Conservation (phyloP, 2,888 invertebrate species). For the Keiferia lycopersicella region DNA sequence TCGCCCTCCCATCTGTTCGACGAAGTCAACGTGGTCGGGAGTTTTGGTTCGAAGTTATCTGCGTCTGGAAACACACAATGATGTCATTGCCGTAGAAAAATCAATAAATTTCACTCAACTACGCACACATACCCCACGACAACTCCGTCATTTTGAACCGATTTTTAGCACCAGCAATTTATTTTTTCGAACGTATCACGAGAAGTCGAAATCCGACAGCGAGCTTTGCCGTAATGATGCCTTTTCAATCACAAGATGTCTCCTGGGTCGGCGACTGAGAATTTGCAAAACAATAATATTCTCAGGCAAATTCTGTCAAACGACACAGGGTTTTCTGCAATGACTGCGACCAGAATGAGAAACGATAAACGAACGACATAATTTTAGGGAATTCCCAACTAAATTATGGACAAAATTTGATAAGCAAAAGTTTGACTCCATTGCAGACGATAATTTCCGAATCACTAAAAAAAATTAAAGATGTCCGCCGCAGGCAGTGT, state of each 20-base stretch:
- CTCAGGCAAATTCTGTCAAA: conserved; percentile 77
- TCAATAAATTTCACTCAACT: conserved; percentile 37
- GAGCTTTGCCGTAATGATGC: conserved; percentile 63
- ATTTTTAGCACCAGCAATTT: conserved; percentile 62
- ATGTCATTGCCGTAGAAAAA: conserved; percentile 45
- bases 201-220: conserved; percentile 70
- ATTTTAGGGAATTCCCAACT: conserved; percentile 76
- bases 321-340: conserved; percentile 74
- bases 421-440: conserved; percentile 79
- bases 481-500: conserved; percentile 62
- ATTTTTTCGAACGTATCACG: conserved; percentile 69
- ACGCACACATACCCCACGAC: conserved; percentile 84
- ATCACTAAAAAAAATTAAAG: conserved; percentile 65
- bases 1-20: conserved; percentile 93
- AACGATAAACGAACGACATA: conserved; percentile 75
- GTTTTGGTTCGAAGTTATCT: conserved; percentile 86
- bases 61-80: conserved; percentile 82
- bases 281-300: conserved; percentile 64
- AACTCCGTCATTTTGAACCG: conserved; percentile 83
- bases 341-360: conserved; percentile 71
- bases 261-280: conserved; percentile 71
- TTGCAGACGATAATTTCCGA: conserved; percentile 78
- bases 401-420: conserved; percentile 74
- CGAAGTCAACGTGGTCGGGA: conserved; percentile 80
- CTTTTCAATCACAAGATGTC: conserved; percentile 79